A percentile compares a stretch with the other conserved stretches of the same genome.
phyloP scores from a whole-genome alignment of 2,113 vertebrate genomes.

The Dendrocopos noguchii region DNA sequence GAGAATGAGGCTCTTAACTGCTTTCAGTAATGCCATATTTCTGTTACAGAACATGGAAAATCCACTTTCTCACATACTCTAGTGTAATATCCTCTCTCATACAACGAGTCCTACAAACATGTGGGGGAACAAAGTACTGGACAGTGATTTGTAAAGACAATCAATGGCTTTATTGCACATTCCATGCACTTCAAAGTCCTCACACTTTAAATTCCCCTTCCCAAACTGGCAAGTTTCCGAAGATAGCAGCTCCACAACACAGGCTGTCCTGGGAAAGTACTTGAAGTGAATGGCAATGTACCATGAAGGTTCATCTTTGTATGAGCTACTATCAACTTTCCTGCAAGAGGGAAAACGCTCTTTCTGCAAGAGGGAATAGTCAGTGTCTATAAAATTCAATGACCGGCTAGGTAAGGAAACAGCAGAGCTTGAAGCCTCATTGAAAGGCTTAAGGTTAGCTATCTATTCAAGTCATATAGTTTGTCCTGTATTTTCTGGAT shows the following conservation, averaged over 20 bases:
- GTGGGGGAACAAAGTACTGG: background rate
- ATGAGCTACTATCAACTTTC: background rate
- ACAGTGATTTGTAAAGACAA: background rate
- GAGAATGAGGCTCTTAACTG: background rate
- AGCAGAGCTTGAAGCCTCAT: background rate
- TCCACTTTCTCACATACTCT: background rate
- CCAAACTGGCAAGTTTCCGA: background rate
- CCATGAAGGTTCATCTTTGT: background rate
- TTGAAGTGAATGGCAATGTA: background rate
- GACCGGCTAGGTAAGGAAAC: background rate
- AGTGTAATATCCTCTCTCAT: background rate
- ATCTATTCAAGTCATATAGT: background rate
- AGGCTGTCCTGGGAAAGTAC: background rate
- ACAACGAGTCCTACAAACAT: background rate
- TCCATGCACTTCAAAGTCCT: background rate
- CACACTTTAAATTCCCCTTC: background rate
- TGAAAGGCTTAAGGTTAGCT: background rate
- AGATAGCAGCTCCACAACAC: background rate
- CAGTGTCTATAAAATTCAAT: background rate
- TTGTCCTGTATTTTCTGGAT: background rate
- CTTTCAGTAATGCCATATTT: background rate
- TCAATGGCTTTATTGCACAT: background rate
- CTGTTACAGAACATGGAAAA: background rate
- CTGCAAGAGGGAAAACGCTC: background rate
- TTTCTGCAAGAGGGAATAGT: background rate